Evolutionary conservation across 2,113 vertebrate genomes (phyloP), one percentile per base, ranked within the genome.

Genomic region (Poeciliopsis prolifica): DNA sequence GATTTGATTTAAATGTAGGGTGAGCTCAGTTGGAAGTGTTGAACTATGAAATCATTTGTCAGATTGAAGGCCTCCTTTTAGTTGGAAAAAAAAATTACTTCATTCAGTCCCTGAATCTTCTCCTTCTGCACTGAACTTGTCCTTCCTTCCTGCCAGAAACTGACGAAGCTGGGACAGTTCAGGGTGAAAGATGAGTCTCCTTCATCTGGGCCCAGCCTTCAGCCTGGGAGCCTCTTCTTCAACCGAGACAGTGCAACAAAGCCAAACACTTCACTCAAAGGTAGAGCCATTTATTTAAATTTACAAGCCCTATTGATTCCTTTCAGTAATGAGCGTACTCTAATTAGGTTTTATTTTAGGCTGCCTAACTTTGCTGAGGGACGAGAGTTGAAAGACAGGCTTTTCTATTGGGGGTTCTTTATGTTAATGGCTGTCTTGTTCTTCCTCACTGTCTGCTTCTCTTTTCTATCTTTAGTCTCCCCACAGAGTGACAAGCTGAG

Each of bases 151-250:
- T 62, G 24, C 61, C 89, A 97, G 96, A 97, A 96, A 83, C 75
- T 96, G 79, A 97, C 96, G 58, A 97, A 96, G 85, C 91, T 98
- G 28, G 97, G 96, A 48, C 96, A 97, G 90, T 98, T 97, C 86
- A 93, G 89, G 11, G 90, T 98, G 72, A 98, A 97, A 75, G 97
- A 98, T 0, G 96, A 97, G 54, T 92, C 95, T 3, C 91, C 91
- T 13, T 85, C 89, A 0, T 65, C 92, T 0, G 85, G 82, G 17
- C 75, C 82, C 64, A 94, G 90, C 61, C 86, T 97, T 63, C 95
- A 93, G 22, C 97, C 96, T 0, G 97, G 97, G 9, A 95, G 95
- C 30, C 94, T 98, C 35, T 98, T 98, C 87, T 96, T 97, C 84
- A 95, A 30, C 76, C 90, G 96, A 0, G 94, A 95, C 13, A 87